Conservation (phyloP, 2,888 invertebrate species). For the Lasioglossum calceatum region DNA sequence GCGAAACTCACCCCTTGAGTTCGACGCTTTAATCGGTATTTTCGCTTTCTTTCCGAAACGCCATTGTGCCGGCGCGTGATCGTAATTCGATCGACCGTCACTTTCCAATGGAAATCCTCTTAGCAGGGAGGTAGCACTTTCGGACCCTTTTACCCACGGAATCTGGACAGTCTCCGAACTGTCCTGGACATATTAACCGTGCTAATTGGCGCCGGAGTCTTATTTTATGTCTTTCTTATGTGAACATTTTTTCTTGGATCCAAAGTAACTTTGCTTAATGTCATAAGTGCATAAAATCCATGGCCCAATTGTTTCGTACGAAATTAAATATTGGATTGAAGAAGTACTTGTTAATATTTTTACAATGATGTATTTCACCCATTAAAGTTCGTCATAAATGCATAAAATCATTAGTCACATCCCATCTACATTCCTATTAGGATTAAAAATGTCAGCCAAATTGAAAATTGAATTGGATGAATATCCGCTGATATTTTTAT, state of each 20-base stretch:
- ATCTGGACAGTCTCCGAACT: neutral
- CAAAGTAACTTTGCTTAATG: too few species aligned
- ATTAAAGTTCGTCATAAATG: too few species aligned
- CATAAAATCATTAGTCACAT: too few species aligned
- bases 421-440: too few species aligned
- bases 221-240: neutral
- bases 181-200: neutral
- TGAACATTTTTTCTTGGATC: neutral
- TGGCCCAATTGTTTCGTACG: too few species aligned
- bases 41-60: constrained; percentile 31
- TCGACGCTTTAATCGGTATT: constrained; percentile 58
- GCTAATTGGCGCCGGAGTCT: neutral
- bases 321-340: too few species aligned
- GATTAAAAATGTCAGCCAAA: too few species aligned
- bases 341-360: too few species aligned
- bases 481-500: too few species aligned
- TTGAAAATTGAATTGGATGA: too few species aligned
- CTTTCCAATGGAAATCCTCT: constrained; percentile 11
- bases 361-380: too few species aligned
- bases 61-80: constrained; percentile 27
- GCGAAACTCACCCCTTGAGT: constrained; percentile 22
- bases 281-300: too few species aligned
- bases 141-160: neutral
- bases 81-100: constrained; percentile 41
- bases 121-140: constrained; percentile 6